phyloP scores from a whole-genome alignment of 2,113 vertebrate genomes.

The Odontesthes bonariensis region DNA sequence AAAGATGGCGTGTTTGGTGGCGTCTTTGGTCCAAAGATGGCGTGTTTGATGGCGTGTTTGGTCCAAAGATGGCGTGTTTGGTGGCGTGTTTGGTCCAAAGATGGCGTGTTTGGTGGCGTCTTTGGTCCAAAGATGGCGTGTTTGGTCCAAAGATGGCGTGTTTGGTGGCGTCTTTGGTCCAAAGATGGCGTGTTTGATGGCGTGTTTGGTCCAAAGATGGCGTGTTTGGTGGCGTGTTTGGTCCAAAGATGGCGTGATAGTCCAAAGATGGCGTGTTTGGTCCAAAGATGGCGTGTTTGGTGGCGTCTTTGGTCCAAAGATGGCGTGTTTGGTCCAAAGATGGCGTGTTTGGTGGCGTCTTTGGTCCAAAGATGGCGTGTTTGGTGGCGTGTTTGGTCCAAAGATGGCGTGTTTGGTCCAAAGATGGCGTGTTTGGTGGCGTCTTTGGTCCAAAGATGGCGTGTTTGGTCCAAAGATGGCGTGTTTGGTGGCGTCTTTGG shows the following conservation, averaged over 20 bases:
- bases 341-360: background rate
- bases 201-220: background rate
- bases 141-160: background rate
- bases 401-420: background rate
- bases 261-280: background rate
- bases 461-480: background rate
- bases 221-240: background rate
- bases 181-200: slow-evolving; percentile 3
- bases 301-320: background rate
- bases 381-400: background rate
- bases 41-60: background rate
- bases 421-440: slow-evolving; percentile 1
- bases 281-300: background rate
- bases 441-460: background rate
- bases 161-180: background rate
- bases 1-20: slow-evolving; percentile 2
- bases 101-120: background rate
- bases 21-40: background rate
- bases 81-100: background rate
- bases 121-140: background rate
- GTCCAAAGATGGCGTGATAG: no score
- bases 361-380: background rate
- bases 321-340: background rate
- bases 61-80: background rate
- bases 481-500: background rate